phyloP scores from a whole-genome alignment of 2,888 invertebrate genomes.

The Hypsopygia costalis region DNA sequence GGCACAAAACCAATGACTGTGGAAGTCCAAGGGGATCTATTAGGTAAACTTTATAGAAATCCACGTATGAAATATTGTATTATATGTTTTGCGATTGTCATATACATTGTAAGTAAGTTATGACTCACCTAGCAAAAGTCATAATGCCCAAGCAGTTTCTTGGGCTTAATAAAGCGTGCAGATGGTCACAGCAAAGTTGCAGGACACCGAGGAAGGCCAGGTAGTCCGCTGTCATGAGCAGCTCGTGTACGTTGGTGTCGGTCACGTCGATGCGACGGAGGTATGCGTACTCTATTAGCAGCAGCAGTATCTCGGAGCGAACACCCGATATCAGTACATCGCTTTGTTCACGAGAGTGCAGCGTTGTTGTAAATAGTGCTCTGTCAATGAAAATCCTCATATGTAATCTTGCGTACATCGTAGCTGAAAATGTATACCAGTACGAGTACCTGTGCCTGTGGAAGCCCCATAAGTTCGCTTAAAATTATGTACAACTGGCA shows the following conservation, averaged over 20 bases:
- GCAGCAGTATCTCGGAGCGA: slow-evolving; percentile 86
- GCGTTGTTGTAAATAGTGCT: slow-evolving; percentile 90
- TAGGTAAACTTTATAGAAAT: too few species aligned
- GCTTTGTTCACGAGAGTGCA: slow-evolving; percentile 84
- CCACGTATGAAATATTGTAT: too few species aligned
- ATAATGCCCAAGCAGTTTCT: slow-evolving; percentile 92
- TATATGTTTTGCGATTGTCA: too few species aligned
- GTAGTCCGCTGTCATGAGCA: slow-evolving; percentile 93
- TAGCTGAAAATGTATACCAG: too few species aligned
- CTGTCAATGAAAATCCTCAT: slow-evolving; percentile 70
- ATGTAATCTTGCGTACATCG: too few species aligned
- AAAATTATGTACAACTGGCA: too few species aligned
- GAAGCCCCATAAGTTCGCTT: too few species aligned
- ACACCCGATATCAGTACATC: slow-evolving; percentile 89
- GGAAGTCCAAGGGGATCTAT: too few species aligned
- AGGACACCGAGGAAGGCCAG: slow-evolving; percentile 91
- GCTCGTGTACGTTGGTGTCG: slow-evolving; percentile 88
- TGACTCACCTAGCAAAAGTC: slow-evolving; percentile 86
- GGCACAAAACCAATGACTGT: too few species aligned
- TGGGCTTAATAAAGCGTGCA: slow-evolving; percentile 84
- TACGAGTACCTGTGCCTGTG: too few species aligned
- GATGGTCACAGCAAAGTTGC: slow-evolving; percentile 89
- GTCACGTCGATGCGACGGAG: slow-evolving; percentile 87
- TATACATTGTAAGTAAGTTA: too few species aligned
- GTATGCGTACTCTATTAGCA: slow-evolving; percentile 92